Conservation (phyloP, 2,797 vertebrate genomes). For the Taeniopygia guttata region DNA sequence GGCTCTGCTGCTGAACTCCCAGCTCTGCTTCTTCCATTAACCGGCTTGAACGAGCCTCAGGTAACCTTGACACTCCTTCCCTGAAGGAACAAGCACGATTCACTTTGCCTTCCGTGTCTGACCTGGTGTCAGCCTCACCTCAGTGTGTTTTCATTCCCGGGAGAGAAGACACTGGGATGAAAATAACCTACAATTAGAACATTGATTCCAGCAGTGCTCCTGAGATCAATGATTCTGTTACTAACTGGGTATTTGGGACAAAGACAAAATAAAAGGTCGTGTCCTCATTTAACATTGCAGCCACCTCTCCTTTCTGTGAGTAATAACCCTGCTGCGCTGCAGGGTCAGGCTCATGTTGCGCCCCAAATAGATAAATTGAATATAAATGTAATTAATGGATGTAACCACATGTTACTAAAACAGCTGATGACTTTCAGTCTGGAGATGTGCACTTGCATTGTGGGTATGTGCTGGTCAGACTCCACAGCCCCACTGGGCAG, state of each 20-base stretch:
- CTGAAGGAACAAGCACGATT: accelerated
- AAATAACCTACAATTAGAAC: slow-evolving; percentile 32
- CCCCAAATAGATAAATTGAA: accelerated
- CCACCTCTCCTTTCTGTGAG: neutral
- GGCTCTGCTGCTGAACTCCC: neutral
- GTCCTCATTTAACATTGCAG: neutral
- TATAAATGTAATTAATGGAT: neutral
- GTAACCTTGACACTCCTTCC: neutral
- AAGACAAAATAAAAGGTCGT: neutral
- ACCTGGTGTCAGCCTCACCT: accelerated
- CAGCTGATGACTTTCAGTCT: accelerated
- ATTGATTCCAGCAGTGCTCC: neutral
- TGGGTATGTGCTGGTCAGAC: accelerated
- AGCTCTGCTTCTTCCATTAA: accelerated
- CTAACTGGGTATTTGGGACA: neutral
- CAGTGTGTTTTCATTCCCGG: accelerated
- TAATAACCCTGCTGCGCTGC: accelerated
- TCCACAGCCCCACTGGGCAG: accelerated
- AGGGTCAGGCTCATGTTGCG: neutral
- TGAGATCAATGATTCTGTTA: neutral
- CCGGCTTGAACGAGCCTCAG: neutral
- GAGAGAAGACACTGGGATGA: neutral
- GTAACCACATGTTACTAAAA: neutral
- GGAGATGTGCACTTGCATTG: accelerated
- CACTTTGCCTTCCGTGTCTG: neutral